Conservation (phyloP, 2,888 invertebrate species). For the Xylocampa areola region DNA sequence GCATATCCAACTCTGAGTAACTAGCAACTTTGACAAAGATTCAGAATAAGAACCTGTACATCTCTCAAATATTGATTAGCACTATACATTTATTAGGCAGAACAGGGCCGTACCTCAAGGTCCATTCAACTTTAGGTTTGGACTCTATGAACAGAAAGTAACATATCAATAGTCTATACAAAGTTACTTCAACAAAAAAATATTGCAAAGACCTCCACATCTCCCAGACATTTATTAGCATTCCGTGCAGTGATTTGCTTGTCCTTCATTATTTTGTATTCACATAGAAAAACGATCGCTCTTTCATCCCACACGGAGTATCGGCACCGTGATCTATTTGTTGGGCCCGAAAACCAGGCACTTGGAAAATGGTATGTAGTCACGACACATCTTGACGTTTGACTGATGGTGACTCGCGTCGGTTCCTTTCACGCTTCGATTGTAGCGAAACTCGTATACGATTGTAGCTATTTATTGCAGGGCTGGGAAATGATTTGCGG, state of each 20-base stretch:
- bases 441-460: conserved; percentile 56
- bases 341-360: conserved; percentile 75
- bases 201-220: conserved; percentile 24
- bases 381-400: conserved; percentile 80
- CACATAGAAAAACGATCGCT: conserved; percentile 63
- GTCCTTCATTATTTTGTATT: conserved; percentile 58
- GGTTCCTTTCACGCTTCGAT: conserved; percentile 67
- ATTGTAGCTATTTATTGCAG: conserved; percentile 60
- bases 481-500: conserved; percentile 53
- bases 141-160: too few relatives aligned
- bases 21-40: too few relatives aligned
- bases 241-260: conserved; percentile 50
- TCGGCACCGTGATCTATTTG: conserved; percentile 76
- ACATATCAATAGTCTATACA: background rate
- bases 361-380: conserved; percentile 81
- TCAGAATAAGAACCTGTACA: too few relatives aligned
- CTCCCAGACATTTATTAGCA: conserved; percentile 30
- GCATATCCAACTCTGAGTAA: too few relatives aligned
- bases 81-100: too few relatives aligned
- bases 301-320: conserved; percentile 63
- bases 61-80: too few relatives aligned
- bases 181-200: conserved; percentile 13
- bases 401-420: conserved; percentile 75
- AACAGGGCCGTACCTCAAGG: too few relatives aligned
- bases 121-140: too few relatives aligned